phyloP scores from a whole-genome alignment of 2,113 vertebrate genomes.

The Bos javanicus region DNA sequence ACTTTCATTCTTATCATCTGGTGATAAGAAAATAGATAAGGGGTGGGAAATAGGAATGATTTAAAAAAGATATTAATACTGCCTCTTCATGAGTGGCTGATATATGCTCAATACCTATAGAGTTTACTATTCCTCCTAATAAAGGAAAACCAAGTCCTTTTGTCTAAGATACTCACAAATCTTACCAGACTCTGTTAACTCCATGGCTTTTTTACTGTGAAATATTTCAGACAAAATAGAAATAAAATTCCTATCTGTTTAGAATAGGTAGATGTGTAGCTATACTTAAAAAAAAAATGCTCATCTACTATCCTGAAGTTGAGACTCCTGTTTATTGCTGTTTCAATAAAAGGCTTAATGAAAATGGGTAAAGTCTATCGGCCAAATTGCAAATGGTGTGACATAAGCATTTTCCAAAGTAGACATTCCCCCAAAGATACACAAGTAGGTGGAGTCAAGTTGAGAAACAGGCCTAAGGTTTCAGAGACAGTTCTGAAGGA shows the following conservation, averaged over 20 bases:
- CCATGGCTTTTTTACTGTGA: neutral
- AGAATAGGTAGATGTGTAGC: neutral
- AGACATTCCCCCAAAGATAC: neutral
- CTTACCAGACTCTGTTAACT: neutral
- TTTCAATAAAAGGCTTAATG: neutral
- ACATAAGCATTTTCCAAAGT: neutral
- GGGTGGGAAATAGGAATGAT: neutral
- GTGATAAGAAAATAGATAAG: neutral
- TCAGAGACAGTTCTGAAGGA: neutral
- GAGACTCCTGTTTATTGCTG: neutral
- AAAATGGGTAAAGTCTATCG: neutral
- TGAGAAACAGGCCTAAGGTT: neutral
- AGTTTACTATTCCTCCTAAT: neutral
- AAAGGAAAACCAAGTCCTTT: neutral
- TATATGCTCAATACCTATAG: neutral
- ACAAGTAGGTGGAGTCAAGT: accelerated
- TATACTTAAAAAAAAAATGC: neutral
- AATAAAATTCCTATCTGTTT: neutral
- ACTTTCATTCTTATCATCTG: neutral
- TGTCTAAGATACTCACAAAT: neutral
- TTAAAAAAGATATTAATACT: neutral
- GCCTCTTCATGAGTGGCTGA: neutral
- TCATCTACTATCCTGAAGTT: neutral
- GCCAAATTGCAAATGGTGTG: neutral
- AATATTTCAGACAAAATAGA: neutral